Evolutionary conservation across 2,888 invertebrate genomes (phyloP), one percentile per base, ranked within the genome.

Genomic region (Melipona bicolor): DNA sequence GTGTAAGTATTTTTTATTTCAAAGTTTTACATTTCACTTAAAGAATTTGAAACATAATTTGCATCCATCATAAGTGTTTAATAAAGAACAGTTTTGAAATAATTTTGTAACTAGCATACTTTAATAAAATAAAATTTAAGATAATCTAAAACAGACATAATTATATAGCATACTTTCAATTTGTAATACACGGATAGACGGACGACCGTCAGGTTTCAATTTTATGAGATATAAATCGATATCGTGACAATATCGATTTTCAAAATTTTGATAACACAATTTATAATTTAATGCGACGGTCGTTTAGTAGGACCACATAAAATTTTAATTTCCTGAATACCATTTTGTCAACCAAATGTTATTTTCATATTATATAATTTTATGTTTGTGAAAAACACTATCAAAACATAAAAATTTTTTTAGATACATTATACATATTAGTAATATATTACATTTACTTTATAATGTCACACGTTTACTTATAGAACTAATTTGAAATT

Each of bases 1-100:
- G 93, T 96, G 96, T 96, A 95, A 96, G 96, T 96, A 95, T 81
- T 84, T 77, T 80, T 77, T 13, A 72, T 62, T 49, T 69, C 6
- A 21, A 73, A 81, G 32, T 70, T 24, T 77, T 65, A 69, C 49
- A 24, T 69, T 71, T 71, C 62, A 76, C 68, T 81, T 76, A 21
- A n/a, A 78, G 24, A 77, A 43, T 65, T 59, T n/a, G 24, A 81
- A 65, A 70, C 36, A 64, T 65, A 80, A 79, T 49, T 82, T 68
- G 52, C 61, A 19, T 70, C 19, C 43, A 52, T 72, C 32, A 21
- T 71, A 72, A 71, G 56, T 71, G 36, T 71, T 74, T 50, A 81
- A 43, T 59, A 36, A 76, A 52, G n/a, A 32, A 19, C 5, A 69
- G 15, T 62, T 43, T 65, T 32, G 36, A 19, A 69, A 49, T 19